Percentiles rank a stretch among this genome's conserved stretches.
These are phyloP conservation scores for Sciurus niger DNA, from an alignment of 2,113 vertebrate genomes.

Conservation along the genomic window DNA sequence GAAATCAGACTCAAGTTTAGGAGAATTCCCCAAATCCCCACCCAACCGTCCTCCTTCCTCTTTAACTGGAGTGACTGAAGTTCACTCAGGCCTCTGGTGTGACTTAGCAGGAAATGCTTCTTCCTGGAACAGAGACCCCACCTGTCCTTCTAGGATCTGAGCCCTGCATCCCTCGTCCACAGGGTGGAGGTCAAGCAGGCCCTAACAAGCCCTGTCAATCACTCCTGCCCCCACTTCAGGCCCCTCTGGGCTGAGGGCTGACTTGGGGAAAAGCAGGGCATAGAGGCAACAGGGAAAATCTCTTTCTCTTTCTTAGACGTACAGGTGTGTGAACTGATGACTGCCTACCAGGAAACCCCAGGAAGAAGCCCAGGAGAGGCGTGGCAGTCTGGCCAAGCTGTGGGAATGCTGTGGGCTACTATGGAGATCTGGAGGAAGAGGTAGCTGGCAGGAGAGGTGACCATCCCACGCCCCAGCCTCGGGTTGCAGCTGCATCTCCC, in stretches of 20 bases:
- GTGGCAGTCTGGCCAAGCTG: fast-evolving
- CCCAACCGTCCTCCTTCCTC: not conserved
- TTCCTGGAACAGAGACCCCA: not conserved
- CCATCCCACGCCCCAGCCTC: not conserved
- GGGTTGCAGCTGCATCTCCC: not conserved
- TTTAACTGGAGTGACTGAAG: not conserved
- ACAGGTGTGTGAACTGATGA: not conserved
- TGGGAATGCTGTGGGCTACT: not conserved
- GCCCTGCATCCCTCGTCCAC: not conserved
- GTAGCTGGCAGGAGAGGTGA: too few species aligned
- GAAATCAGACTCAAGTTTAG: not conserved
- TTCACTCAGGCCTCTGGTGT: not conserved
- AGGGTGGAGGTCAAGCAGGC: not conserved
- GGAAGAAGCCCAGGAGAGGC: not conserved
- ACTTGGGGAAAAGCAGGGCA: not conserved
- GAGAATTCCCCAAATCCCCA: not conserved
- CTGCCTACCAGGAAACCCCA: not conserved
- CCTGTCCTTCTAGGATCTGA: not conserved
- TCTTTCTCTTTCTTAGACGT: not conserved
- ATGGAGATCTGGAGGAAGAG: not conserved
- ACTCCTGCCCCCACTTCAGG: not conserved
- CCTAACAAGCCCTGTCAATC: not conserved
- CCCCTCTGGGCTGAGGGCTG: not conserved
- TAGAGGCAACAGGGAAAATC: not conserved
- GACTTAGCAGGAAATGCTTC: not conserved